Percentiles rank a stretch among this genome's conserved stretches.
These are phyloP conservation scores for Monopterus albus DNA, from an alignment of 2,113 vertebrate genomes.

Conservation along the genomic window DNA sequence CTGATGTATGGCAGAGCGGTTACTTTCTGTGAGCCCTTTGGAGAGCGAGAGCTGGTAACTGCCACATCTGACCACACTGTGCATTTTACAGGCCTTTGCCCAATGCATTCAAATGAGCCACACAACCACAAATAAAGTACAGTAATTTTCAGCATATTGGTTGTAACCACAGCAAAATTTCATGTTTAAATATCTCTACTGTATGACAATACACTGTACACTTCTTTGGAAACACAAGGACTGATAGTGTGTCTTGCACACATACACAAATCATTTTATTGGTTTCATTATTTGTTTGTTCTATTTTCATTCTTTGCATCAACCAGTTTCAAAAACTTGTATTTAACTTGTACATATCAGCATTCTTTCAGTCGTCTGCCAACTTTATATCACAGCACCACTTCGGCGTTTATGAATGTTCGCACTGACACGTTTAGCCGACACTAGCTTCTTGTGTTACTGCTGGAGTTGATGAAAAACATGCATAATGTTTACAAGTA, in stretches of 20 bases:
- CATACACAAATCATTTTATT: neutral
- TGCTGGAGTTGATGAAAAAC: neutral
- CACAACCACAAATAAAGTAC: conserved; percentile 39
- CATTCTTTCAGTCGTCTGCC: neutral
- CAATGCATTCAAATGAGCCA: conserved; percentile 33
- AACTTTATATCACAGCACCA: neutral
- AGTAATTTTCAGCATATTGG: conserved; percentile 19
- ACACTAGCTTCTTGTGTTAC: neutral
- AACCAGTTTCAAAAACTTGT: neutral
- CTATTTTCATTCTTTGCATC: neutral
- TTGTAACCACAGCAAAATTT: conserved; percentile 6
- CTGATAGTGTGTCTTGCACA: neutral
- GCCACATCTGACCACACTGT: conserved; percentile 54
- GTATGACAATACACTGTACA: neutral
- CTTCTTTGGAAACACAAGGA: neutral
- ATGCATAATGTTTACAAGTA: neutral
- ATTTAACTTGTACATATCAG: neutral
- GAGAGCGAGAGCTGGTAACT: conserved; percentile 93
- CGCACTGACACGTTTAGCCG: neutral
- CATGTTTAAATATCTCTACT: conserved; percentile 6
- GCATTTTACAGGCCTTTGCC: conserved; percentile 51
- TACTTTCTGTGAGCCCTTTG: conserved; percentile 94
- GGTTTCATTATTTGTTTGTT: too few species aligned
- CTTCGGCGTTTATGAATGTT: neutral
- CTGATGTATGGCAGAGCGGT: conserved; percentile 92